These are phyloP conservation scores for Daktulosphaira vitifoliae DNA, from an alignment of 1,140 invertebrate species.

Conservation along the genomic window DNA sequence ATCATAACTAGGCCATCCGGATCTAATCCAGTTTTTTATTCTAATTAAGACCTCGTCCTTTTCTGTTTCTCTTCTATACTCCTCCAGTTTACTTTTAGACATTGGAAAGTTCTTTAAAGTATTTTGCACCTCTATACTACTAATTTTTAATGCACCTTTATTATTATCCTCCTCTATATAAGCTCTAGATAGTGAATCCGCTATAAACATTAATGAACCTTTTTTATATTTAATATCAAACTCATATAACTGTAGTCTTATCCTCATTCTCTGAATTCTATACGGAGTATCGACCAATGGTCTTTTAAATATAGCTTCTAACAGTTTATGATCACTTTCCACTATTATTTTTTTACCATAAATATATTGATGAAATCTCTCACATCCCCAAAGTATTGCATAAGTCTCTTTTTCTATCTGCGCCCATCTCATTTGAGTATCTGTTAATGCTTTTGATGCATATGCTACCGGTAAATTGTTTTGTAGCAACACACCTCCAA, in stretches of 20 bases:
- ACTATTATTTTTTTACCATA: slow-evolving; percentile 41
- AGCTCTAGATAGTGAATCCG: neutral
- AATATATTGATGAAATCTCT: slow-evolving; percentile 42
- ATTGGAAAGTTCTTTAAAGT: neutral
- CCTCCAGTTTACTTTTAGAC: neutral
- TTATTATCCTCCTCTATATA: neutral
- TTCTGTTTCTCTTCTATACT: neutral
- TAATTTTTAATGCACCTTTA: neutral
- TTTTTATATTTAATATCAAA: neutral
- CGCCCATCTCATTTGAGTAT: too few relatives aligned
- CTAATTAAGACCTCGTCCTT: neutral
- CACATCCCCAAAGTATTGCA: slow-evolving; percentile 40
- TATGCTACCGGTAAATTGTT: slow-evolving; percentile 33
- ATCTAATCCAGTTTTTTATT: neutral
- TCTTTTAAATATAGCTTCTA: slow-evolving; percentile 43
- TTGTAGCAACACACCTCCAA: slow-evolving; percentile 45
- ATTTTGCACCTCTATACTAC: neutral
- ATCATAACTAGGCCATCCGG: neutral
- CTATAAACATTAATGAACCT: neutral
- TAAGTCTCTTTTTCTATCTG: too few relatives aligned
- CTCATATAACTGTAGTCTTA: slow-evolving; percentile 40
- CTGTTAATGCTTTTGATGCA: slow-evolving; percentile 44
- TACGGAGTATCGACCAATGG: slow-evolving; percentile 41
- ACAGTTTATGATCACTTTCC: slow-evolving; percentile 45
- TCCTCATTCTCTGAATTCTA: slow-evolving; percentile 43